Evolutionary conservation across 2,888 invertebrate genomes (phyloP).

Genomic region (Ophion slaviceki): DNA sequence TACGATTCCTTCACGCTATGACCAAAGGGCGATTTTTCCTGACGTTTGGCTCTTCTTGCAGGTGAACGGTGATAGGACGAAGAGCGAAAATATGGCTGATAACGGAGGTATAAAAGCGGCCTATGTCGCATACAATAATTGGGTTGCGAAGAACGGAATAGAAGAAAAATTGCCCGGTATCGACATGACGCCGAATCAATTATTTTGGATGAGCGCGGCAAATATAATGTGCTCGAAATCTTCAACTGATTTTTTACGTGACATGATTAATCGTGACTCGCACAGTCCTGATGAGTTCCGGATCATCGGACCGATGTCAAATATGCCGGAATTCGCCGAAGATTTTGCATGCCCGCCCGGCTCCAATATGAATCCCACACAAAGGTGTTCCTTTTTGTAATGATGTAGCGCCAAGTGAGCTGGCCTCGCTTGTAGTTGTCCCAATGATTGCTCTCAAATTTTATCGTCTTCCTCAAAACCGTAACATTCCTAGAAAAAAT

Average conservation of each 20-base stretch:
- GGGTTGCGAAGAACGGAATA: constrained; percentile 88
- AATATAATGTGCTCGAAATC: constrained; percentile 87
- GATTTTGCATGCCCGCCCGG: constrained; percentile 86
- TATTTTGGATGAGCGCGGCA: constrained; percentile 87
- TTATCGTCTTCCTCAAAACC: no score
- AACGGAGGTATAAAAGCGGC: constrained; percentile 97
- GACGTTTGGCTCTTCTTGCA: constrained; percentile 79
- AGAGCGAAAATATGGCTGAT: constrained; percentile 97
- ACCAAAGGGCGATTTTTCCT: background rate
- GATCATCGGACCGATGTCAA: constrained; percentile 87
- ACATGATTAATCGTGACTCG: no score
- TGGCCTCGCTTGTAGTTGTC: no score
- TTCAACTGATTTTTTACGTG: constrained; percentile 87
- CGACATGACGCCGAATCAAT: constrained; percentile 88
- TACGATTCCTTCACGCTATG: no score
- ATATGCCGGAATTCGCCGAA: constrained; percentile 86
- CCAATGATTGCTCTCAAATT: background rate
- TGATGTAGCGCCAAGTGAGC: background rate
- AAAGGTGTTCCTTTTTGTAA: constrained; percentile 28
- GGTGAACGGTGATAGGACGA: constrained; percentile 96
- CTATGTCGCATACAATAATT: constrained; percentile 92
- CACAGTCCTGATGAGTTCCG: constrained; percentile 88
- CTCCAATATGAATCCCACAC: constrained; percentile 20
- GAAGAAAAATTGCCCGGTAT: constrained; percentile 90
- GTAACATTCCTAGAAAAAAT: no score